Evolutionary conservation across 1,140 invertebrate genomes (phyloP), one percentile per base, ranked within the genome.

Genomic region (Aphelenchoides fujianensis): DNA sequence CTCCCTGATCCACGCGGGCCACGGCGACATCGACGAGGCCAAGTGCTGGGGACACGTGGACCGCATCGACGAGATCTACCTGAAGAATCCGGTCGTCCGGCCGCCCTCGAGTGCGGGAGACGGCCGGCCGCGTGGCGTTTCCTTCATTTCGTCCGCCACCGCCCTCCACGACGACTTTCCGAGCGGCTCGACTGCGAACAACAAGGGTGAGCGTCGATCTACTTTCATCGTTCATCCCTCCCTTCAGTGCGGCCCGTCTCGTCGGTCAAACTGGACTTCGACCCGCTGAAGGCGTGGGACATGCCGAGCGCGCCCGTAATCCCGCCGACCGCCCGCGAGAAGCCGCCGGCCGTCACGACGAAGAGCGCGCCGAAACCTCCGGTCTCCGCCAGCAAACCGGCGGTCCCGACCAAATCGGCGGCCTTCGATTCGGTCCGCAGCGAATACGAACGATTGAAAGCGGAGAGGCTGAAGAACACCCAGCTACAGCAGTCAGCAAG

Each of bases 1-100:
- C n/a, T 77, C 75, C 16, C 75, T 79, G 30, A 79, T 77, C 55
- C 75, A 77, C 36, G 69, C 75, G 16, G 75, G 75, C 7, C 75
- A 77, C 36, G 75, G 75, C 2, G 75, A 77, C 63, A 63, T 70
- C n/a, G 53, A 74, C 23, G 67, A 70, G 37, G 3, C 37, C 69
- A 75, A 69, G 59, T 75, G 74, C 41, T 77, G 75, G 76, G 75
- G 75, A 9, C 66, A 75, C 35, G 72, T 79, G 12, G 72, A 78
- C 27, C 12, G 73, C 16, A 77, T 77, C 61, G 75, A 78, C 12
- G 70, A 76, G 48, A 79, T 76, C 30, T 76, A 76, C 57, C 66
- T 76, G 62, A 48, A 70, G 31, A 76, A 76, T 64, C 76, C 75
- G 2, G 30, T 79, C 23, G 54, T 68, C 2, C 16, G 52, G 16